Evolutionary conservation across 2,888 invertebrate genomes (phyloP), one percentile per base, ranked within the genome.

Genomic region (Phyto melanocephala): DNA sequence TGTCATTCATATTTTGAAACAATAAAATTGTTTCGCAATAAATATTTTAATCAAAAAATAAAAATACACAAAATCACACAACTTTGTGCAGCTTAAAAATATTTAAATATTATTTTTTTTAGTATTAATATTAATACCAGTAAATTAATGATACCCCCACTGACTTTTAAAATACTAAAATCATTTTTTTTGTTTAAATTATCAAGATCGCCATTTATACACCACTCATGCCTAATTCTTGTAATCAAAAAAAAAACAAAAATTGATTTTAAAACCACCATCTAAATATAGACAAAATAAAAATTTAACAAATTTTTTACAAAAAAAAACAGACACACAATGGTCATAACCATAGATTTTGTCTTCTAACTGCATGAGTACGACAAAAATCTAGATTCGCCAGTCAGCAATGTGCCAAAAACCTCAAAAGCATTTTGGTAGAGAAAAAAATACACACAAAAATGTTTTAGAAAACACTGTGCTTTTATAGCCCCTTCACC

Each of bases 311-410:
- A 40, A 24, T 35, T 47, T 33, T 17, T 11, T 35, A 35, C n/a
- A 45, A 1, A 45, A 22, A 22, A 10, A 8, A 45, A 33, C 17
- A 42, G 33, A n/a, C n/a, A n/a, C n/a, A n/a, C n/a, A n/a, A n/a
- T 58, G 35, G 58, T 11, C 8, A 2, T 1, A 13, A 8, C 7
- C 15, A 70, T 20, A 22, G 24, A 60, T 58, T 58, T 60, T 50
- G 50, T 24, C 40, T 37, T 75, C 37, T 56, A 75, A 56, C 22
- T 65, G 37, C 35, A 74, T 72, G 62, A 54, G 35, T 50, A 58
- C 45, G 45, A 54, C 47, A 72, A 62, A 62, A 72, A 74, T 80
- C 72, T 75, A 80, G 74, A 75, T 72, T 75, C 74, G 74, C 80
- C 54, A 80, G 74, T 80, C 74, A 63, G 35, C 54, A 54, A 37